Conservation (phyloP, 2,888 invertebrate genomes). For the Branchellion lobata region DNA sequence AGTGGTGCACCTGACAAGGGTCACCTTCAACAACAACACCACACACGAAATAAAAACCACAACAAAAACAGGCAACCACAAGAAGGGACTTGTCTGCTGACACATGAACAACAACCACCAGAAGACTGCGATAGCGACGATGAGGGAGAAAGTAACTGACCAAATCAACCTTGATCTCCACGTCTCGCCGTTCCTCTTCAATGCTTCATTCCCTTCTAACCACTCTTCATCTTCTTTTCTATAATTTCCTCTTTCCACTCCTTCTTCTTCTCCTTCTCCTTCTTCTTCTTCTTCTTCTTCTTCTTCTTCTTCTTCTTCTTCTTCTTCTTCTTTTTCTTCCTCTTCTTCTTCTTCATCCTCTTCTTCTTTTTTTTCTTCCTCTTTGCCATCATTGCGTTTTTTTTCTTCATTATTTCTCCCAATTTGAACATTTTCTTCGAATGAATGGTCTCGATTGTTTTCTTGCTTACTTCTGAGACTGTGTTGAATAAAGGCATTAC, state of each 20-base stretch:
- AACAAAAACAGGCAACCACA: neutral
- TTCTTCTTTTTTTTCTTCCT: no score
- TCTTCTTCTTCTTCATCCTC: no score
- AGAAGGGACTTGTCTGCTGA: neutral
- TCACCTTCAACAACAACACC: neutral
- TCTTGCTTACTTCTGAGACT: no score
- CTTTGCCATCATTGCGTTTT: no score
- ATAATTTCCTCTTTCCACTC: neutral
- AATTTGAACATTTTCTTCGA: no score
- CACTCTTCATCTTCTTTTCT: neutral
- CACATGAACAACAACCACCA: neutral
- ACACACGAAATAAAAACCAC: neutral
- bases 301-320: no score
- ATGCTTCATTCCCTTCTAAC: neutral
- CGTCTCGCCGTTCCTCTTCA: neutral
- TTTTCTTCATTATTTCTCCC: no score
- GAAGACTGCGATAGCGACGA: neutral
- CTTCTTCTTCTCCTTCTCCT: neutral
- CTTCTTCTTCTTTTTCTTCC: no score
- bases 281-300: neutral
- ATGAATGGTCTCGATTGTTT: no score
- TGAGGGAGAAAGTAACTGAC: neutral
- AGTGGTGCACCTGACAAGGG: neutral
- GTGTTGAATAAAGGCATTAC: no score
- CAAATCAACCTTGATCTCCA: neutral